Evolutionary conservation across 2,888 invertebrate species (phyloP), one percentile per base, ranked within the genome.

Genomic region (Molorchus minor): DNA sequence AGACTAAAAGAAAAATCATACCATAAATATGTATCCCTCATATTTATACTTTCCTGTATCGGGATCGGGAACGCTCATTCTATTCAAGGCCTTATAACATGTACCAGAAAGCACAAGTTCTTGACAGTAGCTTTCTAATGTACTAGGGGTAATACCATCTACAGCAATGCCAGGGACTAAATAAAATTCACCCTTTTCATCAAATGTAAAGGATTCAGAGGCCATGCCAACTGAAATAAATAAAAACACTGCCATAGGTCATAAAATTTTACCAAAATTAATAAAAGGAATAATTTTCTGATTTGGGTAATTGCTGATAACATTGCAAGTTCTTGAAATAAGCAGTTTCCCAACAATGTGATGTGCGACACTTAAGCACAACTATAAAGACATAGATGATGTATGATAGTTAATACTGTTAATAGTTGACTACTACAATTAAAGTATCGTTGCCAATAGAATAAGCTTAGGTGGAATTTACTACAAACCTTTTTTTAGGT

Each of bases 1-100:
- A 25, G 35, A 38, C 56, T 47, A 29, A 30, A 51, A 38, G n/a
- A 41, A 41, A 19, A 53, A 30, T 67, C 69, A 70, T 68, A 79
- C 80, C 40, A 70, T 70, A 68, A 77, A 80, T 53, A 80, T 76
- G 64, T 75, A 79, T 54, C 80, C 80, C 3, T 72, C 67, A 59
- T 73, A 67, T 58, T 72, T 70, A 43, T 75, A 72, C 55, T 73
- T 74, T 17, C 74, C 70, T 10, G 71, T 74, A 38, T 69, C 61
- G 16, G 70, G 65, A 64, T 75, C 65, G 8, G 72, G 71, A 35
- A 71, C 71, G 36, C 75, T 73, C 58, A 80, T 70, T 56, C 73
- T 66, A 54, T 73, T 68, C 30, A 80, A 62, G n/a, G 73, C 76
- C 61, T 74, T 77, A 58, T 76, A 79, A 61, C 77, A 79, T n/a